Base-by-base conservation (phyloP, 2,113 vertebrate genomes). In the Morphnarchus princeps region DNA sequence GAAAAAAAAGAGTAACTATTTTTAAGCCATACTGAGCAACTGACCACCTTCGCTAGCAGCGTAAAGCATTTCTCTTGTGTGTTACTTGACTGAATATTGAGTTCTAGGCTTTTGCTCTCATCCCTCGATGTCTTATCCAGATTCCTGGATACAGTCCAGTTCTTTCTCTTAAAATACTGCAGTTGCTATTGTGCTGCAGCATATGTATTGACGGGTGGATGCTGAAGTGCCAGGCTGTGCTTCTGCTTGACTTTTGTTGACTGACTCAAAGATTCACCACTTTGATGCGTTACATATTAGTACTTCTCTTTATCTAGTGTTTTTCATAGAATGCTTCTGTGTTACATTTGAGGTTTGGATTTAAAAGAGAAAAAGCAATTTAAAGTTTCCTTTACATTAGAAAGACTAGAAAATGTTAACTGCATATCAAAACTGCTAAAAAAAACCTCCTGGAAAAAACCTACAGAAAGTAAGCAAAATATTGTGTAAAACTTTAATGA, bases 191-290 rank as follows among this genome's bases (percentile, higher is more conserved):
- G 81, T 86, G 82, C 71, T 82, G 91, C 87, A 95, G 81, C 2
- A 0, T 71, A 25, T 12, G 34, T 70, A 85, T 79, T 87, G 87
- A 89, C 1, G 50, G 69, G 49, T 66, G 70, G 43, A 89, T 7
- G 42, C 83, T 58, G 40, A 95, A 95, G 89, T 82, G 80, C 83
- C 87, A 94, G 58, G 29, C 70, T 94, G 49, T 82, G 84, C 81
- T 82, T 69, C 90, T 89, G 42, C 22, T 87, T 76, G 81, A 90
- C 89, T 93, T 95, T 34, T 91, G 54, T 65, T 66, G 66, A 57
- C 77, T 62, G 73, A 65, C 58, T 84, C 65, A 59, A 57, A 9
- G 83, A 91, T 89, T 79, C 1, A 0, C 47, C 38, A 11, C 59
- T 69, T 70, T 9, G 54, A 79, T 76, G 78, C 5, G 2, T 43